Conservation (phyloP, 1,140 invertebrate species). For the Drosophila pandora region DNA sequence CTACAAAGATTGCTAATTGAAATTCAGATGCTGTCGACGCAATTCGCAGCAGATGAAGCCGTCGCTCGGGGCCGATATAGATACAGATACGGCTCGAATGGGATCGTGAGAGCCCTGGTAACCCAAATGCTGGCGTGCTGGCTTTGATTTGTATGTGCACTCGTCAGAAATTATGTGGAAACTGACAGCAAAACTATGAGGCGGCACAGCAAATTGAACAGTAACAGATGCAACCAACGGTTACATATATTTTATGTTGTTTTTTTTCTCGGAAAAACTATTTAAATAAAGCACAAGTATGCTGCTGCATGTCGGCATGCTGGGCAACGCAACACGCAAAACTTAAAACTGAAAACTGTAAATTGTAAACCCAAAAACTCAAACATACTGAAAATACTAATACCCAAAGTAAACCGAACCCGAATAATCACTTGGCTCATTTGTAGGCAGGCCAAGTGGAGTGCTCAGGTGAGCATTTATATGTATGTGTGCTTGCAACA, state of each 20-base stretch:
- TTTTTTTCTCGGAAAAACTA: conserved; percentile 47
- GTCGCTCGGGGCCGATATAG: conserved; percentile 15
- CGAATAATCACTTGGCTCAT: conserved; percentile 69
- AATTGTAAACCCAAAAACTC: conserved; percentile 1
- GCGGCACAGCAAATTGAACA: conserved; percentile 35
- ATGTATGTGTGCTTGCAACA: conserved; percentile 54
- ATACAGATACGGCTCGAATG: conserved; percentile 36
- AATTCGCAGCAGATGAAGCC: conserved; percentile 47
- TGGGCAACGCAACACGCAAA: conserved; percentile 55
- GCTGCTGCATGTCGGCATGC: conserved; percentile 66
- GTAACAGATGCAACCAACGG: conserved; percentile 44
- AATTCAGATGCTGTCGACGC: conserved; percentile 64
- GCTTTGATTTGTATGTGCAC: conserved; percentile 59
- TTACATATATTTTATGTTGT: conserved; percentile 46
- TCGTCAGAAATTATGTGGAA: conserved; percentile 58
- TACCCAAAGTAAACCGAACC: conserved; percentile 32
- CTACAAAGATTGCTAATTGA: conserved; percentile 52
- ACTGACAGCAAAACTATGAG: conserved; percentile 52
- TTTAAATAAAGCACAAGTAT: conserved; percentile 59
- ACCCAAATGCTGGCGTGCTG: conserved; percentile 57
- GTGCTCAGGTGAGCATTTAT: conserved; percentile 46
- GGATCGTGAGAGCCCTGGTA: conserved; percentile 66
- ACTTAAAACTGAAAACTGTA: conserved; percentile 16
- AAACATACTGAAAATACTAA: conserved; percentile 26
- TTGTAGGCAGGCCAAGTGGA: conserved; percentile 71